Evolutionary conservation across 2,888 invertebrate genomes (phyloP), one percentile per base, ranked within the genome.

Genomic region (Dexiosoma caninum): DNA sequence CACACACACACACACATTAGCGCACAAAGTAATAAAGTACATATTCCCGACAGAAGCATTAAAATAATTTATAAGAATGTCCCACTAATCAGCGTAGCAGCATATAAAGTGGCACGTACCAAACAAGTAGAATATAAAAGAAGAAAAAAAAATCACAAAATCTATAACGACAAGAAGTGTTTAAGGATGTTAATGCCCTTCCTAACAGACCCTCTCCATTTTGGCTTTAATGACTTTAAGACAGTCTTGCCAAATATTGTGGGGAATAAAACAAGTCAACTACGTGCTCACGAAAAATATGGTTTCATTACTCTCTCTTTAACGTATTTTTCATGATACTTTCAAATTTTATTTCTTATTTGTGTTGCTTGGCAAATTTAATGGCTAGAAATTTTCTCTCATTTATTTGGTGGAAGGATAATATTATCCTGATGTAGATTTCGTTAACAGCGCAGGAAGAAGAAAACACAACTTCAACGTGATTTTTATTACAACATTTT

Each of bases 61-160:
- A 16, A 21, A 30, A 69, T 69, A 55, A 78, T 49, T 67, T 74
- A 71, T 23, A 71, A 27, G 69, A 74, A 66, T 60, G 70, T 55
- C 59, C 37, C 44, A 77, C 69, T 69, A 82, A 79, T 77, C 69
- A 77, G 82, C 69, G 79, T 82, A 72, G 53, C 71, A 55, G 59
- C 66, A 75, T 40, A 55, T 53, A 67, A 49, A 78, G 46, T 62
- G 75, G 74, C 81, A 78, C 75, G 78, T 78, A 71, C 75, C 60
- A 66, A 57, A n/a, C 16, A 37, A 9, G n/a, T 66, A 32, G 30
- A 49, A 12, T 16, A 42, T 23, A 49, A 10, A 14, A 49, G 7
- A 30, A 40, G 59, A 49, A 44, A 30, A 12, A 4, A 16, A 27
- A 66, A n/a, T n/a, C n/a, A n/a, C n/a, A n/a, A 51, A 40, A 44